phyloP scores from a whole-genome alignment of 2,888 invertebrate species.

The Aquatica leii region DNA sequence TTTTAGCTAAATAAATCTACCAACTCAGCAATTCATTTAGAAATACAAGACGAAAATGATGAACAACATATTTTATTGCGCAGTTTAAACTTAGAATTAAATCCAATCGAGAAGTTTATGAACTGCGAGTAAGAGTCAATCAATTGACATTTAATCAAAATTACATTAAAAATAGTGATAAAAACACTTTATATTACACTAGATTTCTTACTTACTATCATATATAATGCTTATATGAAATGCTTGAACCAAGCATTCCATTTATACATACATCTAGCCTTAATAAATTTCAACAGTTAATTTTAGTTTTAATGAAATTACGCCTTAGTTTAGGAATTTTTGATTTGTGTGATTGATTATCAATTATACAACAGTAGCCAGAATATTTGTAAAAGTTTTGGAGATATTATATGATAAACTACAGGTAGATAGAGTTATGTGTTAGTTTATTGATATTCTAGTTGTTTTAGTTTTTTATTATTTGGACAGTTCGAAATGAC shows the following conservation, averaged over 20 bases:
- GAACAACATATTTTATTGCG: too few relatives aligned
- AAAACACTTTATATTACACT: too few relatives aligned
- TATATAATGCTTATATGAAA: too few relatives aligned
- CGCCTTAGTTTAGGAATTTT: slow-evolving; percentile 6
- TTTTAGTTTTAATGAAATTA: slow-evolving; percentile 8
- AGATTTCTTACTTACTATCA: too few relatives aligned
- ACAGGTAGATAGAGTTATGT: background rate
- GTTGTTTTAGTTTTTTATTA: background rate
- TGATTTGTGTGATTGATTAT: slow-evolving; percentile 5
- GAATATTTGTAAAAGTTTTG: slow-evolving; percentile 2
- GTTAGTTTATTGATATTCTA: background rate
- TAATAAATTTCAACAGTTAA: slow-evolving; percentile 5
- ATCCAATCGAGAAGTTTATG: too few relatives aligned
- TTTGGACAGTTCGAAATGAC: background rate
- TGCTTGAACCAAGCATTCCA: too few relatives aligned
- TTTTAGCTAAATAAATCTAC: too few relatives aligned
- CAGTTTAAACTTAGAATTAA: too few relatives aligned
- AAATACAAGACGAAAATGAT: too few relatives aligned
- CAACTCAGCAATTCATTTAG: too few relatives aligned
- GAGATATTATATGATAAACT: slow-evolving; percentile 6
- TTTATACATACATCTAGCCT: background rate
- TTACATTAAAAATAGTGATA: background rate
- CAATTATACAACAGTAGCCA: background rate
- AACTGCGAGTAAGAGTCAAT: too few relatives aligned
- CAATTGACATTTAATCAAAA: background rate